Conservation (phyloP, 2,797 vertebrate species). For the Diglossa cyanea region DNA sequence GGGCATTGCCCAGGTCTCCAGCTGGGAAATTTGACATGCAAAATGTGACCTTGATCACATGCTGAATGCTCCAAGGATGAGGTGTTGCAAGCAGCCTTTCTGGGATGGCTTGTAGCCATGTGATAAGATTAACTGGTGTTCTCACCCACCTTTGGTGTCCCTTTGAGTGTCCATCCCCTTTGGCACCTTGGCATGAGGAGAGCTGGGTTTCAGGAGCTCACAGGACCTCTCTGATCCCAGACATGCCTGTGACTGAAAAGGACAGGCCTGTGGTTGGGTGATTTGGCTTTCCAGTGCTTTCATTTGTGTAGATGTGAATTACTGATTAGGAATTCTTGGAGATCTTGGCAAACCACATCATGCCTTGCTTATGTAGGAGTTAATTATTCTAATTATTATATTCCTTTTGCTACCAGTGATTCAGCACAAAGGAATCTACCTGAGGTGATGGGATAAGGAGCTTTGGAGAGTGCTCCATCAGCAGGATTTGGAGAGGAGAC, state of each 20-base stretch:
- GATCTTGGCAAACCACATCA: neutral
- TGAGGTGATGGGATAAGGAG: neutral
- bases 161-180: accelerated
- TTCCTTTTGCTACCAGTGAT: neutral
- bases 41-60: neutral
- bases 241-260: neutral
- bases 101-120: neutral
- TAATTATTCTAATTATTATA: constrained; percentile 22
- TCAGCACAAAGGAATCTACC: constrained; percentile 13
- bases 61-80: neutral
- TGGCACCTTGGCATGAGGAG: neutral
- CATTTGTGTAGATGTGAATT: neutral
- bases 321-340: neutral
- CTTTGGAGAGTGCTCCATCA: neutral
- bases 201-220: neutral
- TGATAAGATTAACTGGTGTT: neutral
- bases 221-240: neutral
- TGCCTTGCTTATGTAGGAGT: neutral
- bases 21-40: neutral
- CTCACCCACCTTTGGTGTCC: neutral
- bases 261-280: neutral
- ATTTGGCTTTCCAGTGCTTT: neutral
- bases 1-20: neutral
- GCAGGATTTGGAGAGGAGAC: neutral
- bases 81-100: neutral